Conservation (phyloP, 2,113 vertebrate species). For the Anoplopoma fimbria region DNA sequence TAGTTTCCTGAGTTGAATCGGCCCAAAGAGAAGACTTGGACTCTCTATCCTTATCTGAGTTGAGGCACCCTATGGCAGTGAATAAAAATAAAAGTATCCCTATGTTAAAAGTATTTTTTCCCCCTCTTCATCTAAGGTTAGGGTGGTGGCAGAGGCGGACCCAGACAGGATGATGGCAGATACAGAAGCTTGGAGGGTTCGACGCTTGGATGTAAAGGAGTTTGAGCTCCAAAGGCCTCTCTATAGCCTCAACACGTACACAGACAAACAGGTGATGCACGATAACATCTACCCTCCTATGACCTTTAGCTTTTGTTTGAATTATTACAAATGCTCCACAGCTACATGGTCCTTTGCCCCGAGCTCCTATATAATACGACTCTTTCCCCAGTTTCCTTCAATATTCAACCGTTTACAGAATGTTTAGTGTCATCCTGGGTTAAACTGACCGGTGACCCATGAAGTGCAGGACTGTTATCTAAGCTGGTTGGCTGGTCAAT, state of each 20-base stretch:
- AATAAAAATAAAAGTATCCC: conserved; percentile 9
- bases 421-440: conserved; percentile 43
- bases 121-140: conserved; percentile 82
- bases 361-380: background rate
- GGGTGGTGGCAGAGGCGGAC: conserved; percentile 84
- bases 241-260: conserved; percentile 91
- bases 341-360: background rate
- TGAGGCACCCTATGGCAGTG: conserved; percentile 59
- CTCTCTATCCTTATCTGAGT: conserved; percentile 14
- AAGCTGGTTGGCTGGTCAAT: conserved; percentile 38
- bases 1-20: conserved; percentile 39
- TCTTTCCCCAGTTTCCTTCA: background rate
- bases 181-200: conserved; percentile 88
- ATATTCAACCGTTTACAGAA: background rate
- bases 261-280: conserved; percentile 88
- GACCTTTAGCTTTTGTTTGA: conserved; percentile 27
- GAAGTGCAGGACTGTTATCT: conserved; percentile 31
- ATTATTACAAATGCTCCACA: conserved; percentile 5
- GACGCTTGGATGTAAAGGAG: conserved; percentile 78
- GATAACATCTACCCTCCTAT: conserved; percentile 10
- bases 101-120: background rate
- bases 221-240: conserved; percentile 89
- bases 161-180: conserved; percentile 89
- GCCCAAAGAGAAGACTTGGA: conserved; percentile 2
- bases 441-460: conserved; percentile 36